phyloP scores from a whole-genome alignment of 1,140 invertebrate genomes.

The Cherax quadricarinatus region DNA sequence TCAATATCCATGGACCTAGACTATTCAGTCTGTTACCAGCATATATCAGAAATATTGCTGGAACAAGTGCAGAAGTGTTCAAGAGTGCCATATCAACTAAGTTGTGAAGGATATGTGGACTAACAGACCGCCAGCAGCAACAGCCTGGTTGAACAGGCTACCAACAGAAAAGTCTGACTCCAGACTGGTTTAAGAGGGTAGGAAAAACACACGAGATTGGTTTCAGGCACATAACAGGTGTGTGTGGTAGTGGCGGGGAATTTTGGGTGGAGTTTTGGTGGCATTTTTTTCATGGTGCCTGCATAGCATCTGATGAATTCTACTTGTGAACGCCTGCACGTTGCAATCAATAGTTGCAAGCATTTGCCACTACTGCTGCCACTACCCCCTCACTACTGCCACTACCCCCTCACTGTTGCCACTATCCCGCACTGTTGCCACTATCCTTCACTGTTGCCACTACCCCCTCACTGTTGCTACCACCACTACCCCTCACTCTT shows the following conservation, averaged over 20 bases:
- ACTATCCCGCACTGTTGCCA: neutral
- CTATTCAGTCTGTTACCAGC: too few species aligned
- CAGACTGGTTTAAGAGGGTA: too few species aligned
- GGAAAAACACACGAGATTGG: too few species aligned
- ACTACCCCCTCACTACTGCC: neutral
- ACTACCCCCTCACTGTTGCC: neutral
- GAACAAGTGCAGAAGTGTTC: too few species aligned
- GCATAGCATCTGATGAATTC: neutral
- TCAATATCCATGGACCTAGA: too few species aligned
- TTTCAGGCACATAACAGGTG: too few species aligned
- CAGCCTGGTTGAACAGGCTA: too few species aligned
- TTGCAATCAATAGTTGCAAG: conserved; percentile 37
- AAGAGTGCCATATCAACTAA: too few species aligned
- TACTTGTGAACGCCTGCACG: conserved; percentile 5
- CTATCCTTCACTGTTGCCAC: neutral
- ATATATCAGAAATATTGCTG: too few species aligned
- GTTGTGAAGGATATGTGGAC: too few species aligned
- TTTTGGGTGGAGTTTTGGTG: neutral
- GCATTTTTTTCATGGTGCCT: neutral
- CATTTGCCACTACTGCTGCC: neutral
- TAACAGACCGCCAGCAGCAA: too few species aligned
- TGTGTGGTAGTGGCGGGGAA: neutral
- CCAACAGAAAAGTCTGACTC: too few species aligned
- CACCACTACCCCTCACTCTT: neutral
- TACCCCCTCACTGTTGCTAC: neutral